Evolutionary conservation across 2,113 vertebrate species (phyloP).

Genomic region (human): DNA sequence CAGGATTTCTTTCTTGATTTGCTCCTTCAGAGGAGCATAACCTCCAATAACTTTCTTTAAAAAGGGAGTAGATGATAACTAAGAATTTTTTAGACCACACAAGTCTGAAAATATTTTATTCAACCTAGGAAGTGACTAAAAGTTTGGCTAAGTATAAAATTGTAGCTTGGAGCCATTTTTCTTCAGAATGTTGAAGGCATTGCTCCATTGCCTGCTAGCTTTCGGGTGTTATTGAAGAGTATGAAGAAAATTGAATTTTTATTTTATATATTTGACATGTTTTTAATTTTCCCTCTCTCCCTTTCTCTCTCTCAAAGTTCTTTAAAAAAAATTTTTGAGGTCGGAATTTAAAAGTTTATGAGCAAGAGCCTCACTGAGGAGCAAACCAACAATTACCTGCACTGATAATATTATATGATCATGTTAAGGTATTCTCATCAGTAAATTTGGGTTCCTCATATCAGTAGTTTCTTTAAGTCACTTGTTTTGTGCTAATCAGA

Average conservation of each 20-base stretch:
- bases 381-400: background rate
- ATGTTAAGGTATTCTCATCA: background rate
- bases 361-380: background rate
- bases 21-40: background rate
- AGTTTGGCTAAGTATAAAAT: background rate
- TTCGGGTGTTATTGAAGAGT: background rate
- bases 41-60: background rate
- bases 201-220: background rate
- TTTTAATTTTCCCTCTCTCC: background rate
- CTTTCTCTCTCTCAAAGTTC: background rate
- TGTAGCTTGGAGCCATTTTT: background rate
- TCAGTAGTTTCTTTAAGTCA: background rate
- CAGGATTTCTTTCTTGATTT: background rate
- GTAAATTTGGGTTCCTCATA: background rate
- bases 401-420: too few species aligned
- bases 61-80: background rate
- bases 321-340: background rate
- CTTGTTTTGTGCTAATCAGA: background rate
- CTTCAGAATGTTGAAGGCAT: background rate
- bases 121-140: background rate
- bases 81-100: background rate
- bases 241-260: background rate
- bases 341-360: background rate
- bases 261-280: background rate
- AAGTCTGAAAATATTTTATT: background rate